Evolutionary conservation across 2,113 vertebrate genomes (phyloP).

Genomic region (Pachycephala philippinensis): DNA sequence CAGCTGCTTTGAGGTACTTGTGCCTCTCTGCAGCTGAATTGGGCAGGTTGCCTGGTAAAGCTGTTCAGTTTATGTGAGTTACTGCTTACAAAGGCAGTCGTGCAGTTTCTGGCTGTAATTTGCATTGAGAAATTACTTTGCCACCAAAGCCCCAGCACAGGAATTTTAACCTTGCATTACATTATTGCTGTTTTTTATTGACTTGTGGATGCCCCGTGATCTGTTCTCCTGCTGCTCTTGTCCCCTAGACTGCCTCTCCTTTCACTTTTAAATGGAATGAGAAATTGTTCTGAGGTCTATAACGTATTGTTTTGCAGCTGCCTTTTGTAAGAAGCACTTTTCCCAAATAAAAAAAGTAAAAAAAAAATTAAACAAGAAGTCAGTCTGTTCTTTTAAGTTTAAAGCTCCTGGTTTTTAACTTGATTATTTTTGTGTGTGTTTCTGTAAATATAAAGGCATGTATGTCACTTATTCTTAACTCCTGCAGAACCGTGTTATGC

Average conservation of each 20-base stretch:
- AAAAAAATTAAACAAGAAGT: conserved; percentile 14
- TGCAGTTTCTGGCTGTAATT: conserved; percentile 59
- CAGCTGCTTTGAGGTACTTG: neutral
- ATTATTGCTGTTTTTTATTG: conserved; percentile 67
- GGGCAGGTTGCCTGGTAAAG: conserved; percentile 32
- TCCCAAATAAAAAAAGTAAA: conserved; percentile 76
- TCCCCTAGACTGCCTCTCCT: conserved; percentile 64
- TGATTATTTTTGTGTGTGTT: neutral
- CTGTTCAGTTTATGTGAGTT: conserved; percentile 42
- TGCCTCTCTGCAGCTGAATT: neutral
- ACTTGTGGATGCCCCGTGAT: conserved; percentile 65
- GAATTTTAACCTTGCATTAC: conserved; percentile 68
- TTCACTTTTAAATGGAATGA: conserved; percentile 73
- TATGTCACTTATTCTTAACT: neutral
- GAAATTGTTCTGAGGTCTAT: conserved; percentile 75
- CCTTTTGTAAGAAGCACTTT: conserved; percentile 86
- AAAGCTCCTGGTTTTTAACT: neutral
- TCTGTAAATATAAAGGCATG: neutral
- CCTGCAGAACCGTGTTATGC: neutral
- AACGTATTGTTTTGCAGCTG: conserved; percentile 79
- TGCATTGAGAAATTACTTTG: conserved; percentile 38
- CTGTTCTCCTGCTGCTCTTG: conserved; percentile 65
- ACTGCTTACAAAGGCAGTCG: conserved; percentile 45
- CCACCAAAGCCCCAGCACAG: conserved; percentile 43
- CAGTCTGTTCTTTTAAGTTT: neutral